A percentile compares a stretch with the other conserved stretches of the same genome.
These are phyloP conservation scores for Drosophila lini DNA, from an alignment of 1,140 invertebrate genomes.

Conservation along the genomic window DNA sequence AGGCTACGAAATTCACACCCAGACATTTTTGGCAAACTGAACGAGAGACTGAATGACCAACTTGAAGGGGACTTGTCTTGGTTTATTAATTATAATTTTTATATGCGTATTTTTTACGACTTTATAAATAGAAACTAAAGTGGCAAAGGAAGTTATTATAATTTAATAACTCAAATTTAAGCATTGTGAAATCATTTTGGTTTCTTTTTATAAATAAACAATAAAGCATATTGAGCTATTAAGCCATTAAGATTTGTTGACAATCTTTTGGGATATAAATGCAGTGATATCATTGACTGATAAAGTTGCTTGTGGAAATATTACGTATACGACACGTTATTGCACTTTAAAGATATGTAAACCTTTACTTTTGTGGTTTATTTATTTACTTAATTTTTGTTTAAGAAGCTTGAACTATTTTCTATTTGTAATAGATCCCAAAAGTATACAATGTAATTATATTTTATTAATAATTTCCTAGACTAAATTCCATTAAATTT, in stretches of 20 bases:
- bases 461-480: too few relatives aligned
- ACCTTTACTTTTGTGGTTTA: background rate
- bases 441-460: slow-evolving; percentile 36
- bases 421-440: slow-evolving; percentile 18
- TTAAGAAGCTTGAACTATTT: background rate
- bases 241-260: slow-evolving; percentile 8
- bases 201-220: slow-evolving; percentile 10
- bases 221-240: slow-evolving; percentile 1
- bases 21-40: slow-evolving; percentile 18
- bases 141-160: slow-evolving; percentile 19
- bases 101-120: slow-evolving; percentile 11
- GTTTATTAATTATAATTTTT: slow-evolving; percentile 32
- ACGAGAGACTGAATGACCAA: background rate
- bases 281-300: slow-evolving; percentile 17
- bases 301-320: background rate
- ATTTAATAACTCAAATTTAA: slow-evolving; percentile 5
- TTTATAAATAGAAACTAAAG: slow-evolving; percentile 18
- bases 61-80: slow-evolving; percentile 6
- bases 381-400: background rate
- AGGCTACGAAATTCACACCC: slow-evolving; percentile 53
- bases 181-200: slow-evolving; percentile 2
- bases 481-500: background rate
- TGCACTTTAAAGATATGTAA: background rate
- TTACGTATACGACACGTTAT: slow-evolving; percentile 1
- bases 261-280: slow-evolving; percentile 14